These are phyloP conservation scores for Campoplex nolae DNA, from an alignment of 2,888 invertebrate genomes.

Conservation along the genomic window DNA sequence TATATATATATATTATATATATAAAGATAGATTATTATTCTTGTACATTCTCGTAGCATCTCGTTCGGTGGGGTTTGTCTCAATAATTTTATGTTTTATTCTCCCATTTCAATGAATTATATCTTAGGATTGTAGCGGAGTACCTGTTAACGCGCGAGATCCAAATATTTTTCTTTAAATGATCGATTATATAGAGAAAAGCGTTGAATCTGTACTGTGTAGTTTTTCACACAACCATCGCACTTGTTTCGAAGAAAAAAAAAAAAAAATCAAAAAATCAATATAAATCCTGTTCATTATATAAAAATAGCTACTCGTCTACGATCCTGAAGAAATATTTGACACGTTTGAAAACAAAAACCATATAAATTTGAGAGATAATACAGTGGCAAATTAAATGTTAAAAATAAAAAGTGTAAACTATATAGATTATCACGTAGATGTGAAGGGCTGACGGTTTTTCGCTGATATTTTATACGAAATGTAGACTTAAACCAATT, in stretches of 20 bases:
- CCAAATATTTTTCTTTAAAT: conserved; percentile 62
- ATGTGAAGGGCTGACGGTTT: conserved; percentile 50
- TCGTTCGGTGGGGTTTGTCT: conserved; percentile 52
- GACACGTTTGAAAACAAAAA: neutral
- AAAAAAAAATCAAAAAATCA: conserved; percentile 59
- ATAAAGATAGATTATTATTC: conserved; percentile 68
- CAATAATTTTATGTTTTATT: conserved; percentile 20
- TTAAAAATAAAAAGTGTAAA: conserved; percentile 18
- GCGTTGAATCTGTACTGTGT: conserved; percentile 35
- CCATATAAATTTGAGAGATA: conserved; percentile 5
- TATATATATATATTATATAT: conserved; percentile 42
- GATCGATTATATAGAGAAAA: conserved; percentile 22
- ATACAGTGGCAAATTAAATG: conserved; percentile 22
- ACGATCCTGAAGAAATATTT: conserved; percentile 18
- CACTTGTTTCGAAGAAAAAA: conserved; percentile 37
- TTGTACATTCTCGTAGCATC: conserved; percentile 68
- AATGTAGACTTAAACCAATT: conserved; percentile 60
- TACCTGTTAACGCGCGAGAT: conserved; percentile 62
- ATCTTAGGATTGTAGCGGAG: conserved; percentile 55
- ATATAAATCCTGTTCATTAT: conserved; percentile 39
- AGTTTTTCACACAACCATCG: neutral
- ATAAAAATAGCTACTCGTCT: conserved; percentile 30
- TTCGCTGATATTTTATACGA: conserved; percentile 70
- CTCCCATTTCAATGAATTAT: conserved; percentile 34
- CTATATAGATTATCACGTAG: conserved; percentile 41